phyloP scores from a whole-genome alignment of 2,113 vertebrate genomes.

The Redunca redunca region DNA sequence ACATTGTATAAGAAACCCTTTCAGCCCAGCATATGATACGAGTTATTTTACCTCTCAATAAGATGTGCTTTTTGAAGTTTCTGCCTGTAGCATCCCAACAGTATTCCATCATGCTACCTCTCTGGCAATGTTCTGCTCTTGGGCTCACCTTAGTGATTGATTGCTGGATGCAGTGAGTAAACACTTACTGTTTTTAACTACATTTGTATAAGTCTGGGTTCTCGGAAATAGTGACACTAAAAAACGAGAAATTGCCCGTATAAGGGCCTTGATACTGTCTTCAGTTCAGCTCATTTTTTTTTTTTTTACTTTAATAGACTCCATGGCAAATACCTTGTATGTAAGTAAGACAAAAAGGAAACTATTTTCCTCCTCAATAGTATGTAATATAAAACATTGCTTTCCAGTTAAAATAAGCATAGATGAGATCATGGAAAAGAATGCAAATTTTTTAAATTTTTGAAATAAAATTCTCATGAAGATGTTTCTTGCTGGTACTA shows the following conservation, averaged over 20 bases:
- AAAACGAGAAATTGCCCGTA: neutral
- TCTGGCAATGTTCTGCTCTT: neutral
- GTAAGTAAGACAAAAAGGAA: neutral
- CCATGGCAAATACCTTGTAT: neutral
- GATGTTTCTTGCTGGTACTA: neutral
- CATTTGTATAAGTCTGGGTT: constrained; percentile 42
- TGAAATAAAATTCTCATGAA: neutral
- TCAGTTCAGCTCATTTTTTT: neutral
- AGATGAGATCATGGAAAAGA: neutral
- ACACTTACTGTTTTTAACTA: constrained; percentile 39
- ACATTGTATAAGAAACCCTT: neutral
- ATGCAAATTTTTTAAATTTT: neutral
- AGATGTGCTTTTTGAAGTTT: neutral
- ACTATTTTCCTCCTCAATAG: neutral
- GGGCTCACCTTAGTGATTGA: constrained; percentile 26
- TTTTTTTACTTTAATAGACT: neutral
- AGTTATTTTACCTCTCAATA: neutral
- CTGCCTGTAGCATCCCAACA: neutral
- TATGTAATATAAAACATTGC: neutral
- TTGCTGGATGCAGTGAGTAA: constrained; percentile 10
- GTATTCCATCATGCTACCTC: neutral
- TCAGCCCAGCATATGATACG: neutral
- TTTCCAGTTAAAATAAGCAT: neutral
- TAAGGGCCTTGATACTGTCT: neutral
- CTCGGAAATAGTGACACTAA: constrained; percentile 28